phyloP scores from a whole-genome alignment of 2,113 vertebrate species.

The Gobiocypris rarus region DNA sequence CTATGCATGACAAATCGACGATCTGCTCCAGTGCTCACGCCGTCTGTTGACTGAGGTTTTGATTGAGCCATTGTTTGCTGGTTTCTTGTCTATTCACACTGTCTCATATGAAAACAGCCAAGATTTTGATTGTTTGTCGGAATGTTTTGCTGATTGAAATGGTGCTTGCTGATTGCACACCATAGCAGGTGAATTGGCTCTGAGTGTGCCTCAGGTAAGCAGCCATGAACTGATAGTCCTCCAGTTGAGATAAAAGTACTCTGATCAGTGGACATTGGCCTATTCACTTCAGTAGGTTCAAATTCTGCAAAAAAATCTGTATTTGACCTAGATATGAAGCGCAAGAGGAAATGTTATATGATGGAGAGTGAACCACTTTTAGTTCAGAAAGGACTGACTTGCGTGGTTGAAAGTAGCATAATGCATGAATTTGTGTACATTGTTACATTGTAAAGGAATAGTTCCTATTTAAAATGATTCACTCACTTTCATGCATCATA shows the following conservation, averaged over 20 bases:
- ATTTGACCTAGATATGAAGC: not conserved
- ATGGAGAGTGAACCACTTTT: not conserved
- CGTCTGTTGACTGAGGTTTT: slow-evolving; percentile 6
- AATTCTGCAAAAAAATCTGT: not conserved
- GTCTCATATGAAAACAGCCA: not conserved
- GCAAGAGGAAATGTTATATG: not conserved
- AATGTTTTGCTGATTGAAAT: slow-evolving; percentile 20
- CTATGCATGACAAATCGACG: not conserved
- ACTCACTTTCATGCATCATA: no score
- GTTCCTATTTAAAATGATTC: no score
- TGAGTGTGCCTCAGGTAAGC: not conserved
- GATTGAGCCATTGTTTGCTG: slow-evolving; percentile 38
- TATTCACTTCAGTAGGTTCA: not conserved
- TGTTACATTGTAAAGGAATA: not conserved
- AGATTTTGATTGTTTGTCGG: not conserved
- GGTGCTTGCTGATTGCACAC: not conserved
- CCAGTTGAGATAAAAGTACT: slow-evolving; percentile 15
- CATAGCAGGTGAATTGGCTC: not conserved
- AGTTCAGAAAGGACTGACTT: not conserved
- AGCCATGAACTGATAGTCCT: not conserved
- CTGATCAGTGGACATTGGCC: not conserved
- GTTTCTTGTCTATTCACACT: not conserved
- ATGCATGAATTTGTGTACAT: not conserved
- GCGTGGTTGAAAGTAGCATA: not conserved
- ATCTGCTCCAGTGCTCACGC: slow-evolving; percentile 14